Base-by-base conservation (phyloP, 2,797 vertebrate species). In the Platalea minor region DNA sequence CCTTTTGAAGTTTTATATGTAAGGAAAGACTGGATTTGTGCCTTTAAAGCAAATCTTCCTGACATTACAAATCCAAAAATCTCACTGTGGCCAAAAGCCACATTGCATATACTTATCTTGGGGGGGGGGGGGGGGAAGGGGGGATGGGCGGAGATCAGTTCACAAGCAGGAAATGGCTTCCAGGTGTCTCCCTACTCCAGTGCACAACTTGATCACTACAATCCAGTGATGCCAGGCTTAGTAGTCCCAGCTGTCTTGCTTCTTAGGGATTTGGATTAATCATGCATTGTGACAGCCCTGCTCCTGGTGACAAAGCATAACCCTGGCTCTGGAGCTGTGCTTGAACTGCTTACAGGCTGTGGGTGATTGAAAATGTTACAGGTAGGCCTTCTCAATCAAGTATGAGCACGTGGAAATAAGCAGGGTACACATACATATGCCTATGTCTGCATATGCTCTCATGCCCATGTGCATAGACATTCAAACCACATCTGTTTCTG, bases 151-250 rank as follows among this genome's bases (percentile, higher is more conserved):
- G 89, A 96, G 79, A 96, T 86, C 78, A 91, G 65, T 59, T 94
- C 91, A 78, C 82, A 91, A 94, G 94, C 85, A 94, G 95, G 96
- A 97, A 97, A 96, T 95, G 93, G 91, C 69, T 97, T 97, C 96
- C 96, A 97, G 95, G 96, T 97, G 96, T 95, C 93, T 95, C 91
- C 59, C 73, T 89, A 59, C 59, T 75, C 69, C 73, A 88, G 46
- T 59, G 69, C 61, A 94, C 69, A 82, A 85, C 82, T 86, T 0
- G 19, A 93, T 91, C 79, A 28, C 87, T 92, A 60, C 82, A 89
- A 50, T 61, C 74, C 69, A 86, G 82, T 29, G 12, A 82, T 96
- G 91, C 89, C 89, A 96, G 85, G 91, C 28, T 96, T 92, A 95
- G 85, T 69, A 95, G 67, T 85, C 91, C 87, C 88, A 94, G 92